Evolutionary conservation across 1,140 invertebrate species (phyloP), one percentile per base, ranked within the genome.

Genomic region (Charaxes varanes): DNA sequence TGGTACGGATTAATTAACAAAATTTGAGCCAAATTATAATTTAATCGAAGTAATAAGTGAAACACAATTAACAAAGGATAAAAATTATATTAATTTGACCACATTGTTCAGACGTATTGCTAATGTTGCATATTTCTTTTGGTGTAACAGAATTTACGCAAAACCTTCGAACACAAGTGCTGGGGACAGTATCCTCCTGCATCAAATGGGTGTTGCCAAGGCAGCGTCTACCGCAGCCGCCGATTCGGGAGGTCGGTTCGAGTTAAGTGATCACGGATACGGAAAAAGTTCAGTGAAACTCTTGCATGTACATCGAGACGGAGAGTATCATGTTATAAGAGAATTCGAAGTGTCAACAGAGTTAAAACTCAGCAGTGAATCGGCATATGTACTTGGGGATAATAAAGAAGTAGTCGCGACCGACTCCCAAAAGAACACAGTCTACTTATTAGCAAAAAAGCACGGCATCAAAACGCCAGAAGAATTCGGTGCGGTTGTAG

Each of bases 351-450:
- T 94, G 5, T 88, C 86, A 52, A 92, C 91, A 1, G 88, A 89
- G 37, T 77, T 94, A 8, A 90, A 89, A 43, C 71, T 94, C n/a
- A 84, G 87, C 27, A 88, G 87, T 3, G 87, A 90, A 50, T 88
- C 87, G 31, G 92, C 93, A 50, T 85, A 82, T 50, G 51, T 85
- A 0, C 7, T 71, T 5, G 90, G 89, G n/a, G 88, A 91, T 64
- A 92, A 92, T 52, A 86, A 87, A 18, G 89, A 91, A 53, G 89
- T 92, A 21, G 88, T 92, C n/a, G 92, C 92, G 1, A 94, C 92
- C 0, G 92, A 94, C 57, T 90, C 91, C 4, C 92, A 94, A 56
- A 93, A 93, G 81, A 94, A 94, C 57, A 93, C 91, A 0, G 90
- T 93, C n/a, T 93, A 93, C 62, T 61, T 93, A 13, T 55, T 93